phyloP scores from a whole-genome alignment of 2,113 vertebrate genomes.

The Ranitomeya variabilis region DNA sequence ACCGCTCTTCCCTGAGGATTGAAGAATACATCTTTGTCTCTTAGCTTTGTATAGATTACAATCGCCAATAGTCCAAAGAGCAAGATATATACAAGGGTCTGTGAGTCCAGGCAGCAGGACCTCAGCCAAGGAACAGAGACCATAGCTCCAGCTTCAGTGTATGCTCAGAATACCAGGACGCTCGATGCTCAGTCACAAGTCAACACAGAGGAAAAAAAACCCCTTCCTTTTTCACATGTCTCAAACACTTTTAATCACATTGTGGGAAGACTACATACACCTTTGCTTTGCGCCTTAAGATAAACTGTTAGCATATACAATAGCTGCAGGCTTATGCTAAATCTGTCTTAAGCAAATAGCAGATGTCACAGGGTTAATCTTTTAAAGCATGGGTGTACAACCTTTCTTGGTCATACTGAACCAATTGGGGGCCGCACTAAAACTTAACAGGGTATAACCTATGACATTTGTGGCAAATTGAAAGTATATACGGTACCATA shows the following conservation, averaged over 20 bases:
- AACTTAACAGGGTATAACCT: no score
- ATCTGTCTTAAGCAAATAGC: no score
- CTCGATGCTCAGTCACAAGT: background rate
- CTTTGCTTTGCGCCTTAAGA: no score
- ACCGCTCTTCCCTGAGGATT: conserved; percentile 31
- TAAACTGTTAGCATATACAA: no score
- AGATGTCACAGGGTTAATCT: no score
- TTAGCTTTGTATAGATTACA: background rate
- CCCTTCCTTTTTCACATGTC: background rate
- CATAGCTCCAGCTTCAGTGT: background rate
- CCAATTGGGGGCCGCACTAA: no score
- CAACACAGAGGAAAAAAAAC: background rate
- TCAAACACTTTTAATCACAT: background rate
- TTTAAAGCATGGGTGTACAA: no score
- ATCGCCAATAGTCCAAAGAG: background rate
- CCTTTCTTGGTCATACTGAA: no score
- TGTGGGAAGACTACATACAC: background rate
- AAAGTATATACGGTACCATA: no score
- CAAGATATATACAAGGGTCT: background rate
- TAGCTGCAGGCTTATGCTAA: no score
- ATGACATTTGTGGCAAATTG: no score
- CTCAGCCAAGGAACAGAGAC: background rate
- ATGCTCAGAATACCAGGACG: background rate
- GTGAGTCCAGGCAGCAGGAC: background rate
- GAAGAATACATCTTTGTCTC: conserved; percentile 30